phyloP scores from a whole-genome alignment of 2,113 vertebrate genomes.

The Thunnus thynnus region DNA sequence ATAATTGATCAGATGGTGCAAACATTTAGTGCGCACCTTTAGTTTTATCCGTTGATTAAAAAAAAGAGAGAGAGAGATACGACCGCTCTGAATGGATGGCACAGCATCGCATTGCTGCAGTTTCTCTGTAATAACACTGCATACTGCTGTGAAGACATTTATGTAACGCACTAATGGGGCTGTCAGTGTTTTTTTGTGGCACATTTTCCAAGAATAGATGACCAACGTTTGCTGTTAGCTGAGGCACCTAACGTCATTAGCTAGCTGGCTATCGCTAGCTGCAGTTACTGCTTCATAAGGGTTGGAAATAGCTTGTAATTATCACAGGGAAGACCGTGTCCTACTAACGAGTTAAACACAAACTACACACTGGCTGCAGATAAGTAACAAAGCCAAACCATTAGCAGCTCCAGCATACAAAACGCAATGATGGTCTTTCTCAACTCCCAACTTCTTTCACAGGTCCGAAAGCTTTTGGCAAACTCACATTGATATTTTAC shows the following conservation, averaged over 20 bases:
- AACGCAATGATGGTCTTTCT: conserved; percentile 69
- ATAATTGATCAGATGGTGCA: neutral
- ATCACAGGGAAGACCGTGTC: conserved; percentile 5
- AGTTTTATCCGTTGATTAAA: conserved; percentile 26
- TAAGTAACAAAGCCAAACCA: conserved; percentile 14
- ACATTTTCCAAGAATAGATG: neutral
- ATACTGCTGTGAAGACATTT: neutral
- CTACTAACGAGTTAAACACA: neutral
- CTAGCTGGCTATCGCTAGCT: conserved; percentile 62
- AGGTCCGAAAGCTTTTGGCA: conserved; percentile 79
- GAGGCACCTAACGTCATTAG: conserved; percentile 29
- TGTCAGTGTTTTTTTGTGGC: conserved; percentile 19
- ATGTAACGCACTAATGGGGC: neutral
- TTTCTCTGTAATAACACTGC: conserved; percentile 25
- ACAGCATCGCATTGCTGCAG: conserved; percentile 46
- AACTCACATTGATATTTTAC: conserved; percentile 85
- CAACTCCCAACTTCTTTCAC: conserved; percentile 87
- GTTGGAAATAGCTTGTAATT: conserved; percentile 35
- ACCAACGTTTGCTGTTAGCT: conserved; percentile 18
- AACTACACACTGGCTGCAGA: neutral
- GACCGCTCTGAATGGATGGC: conserved; percentile 42
- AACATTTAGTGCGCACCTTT: neutral
- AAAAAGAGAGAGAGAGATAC: neutral
- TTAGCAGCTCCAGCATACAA: conserved; percentile 42
- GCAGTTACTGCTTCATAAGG: conserved; percentile 44